Base-by-base conservation (phyloP, 2,113 vertebrate genomes). In the Meriones unguiculatus region DNA sequence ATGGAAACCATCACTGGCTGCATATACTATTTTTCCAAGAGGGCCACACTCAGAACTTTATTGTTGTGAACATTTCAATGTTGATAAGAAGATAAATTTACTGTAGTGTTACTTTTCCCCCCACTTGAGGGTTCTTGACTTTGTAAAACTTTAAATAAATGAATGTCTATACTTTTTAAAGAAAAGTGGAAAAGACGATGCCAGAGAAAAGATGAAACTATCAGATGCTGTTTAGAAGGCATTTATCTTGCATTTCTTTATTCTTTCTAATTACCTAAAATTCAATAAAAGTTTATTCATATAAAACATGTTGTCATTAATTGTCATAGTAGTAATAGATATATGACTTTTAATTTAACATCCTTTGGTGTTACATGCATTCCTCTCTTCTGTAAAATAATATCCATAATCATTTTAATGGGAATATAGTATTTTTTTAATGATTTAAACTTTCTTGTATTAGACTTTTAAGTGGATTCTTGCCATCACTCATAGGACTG, bases 241-340 rank as follows among this genome's bases (percentile, higher is more conserved):
- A 91, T 96, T 97, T 97, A 95, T 98, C 98, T 98, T 98, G 96
- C 97, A 98, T 98, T 98, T 98, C 98, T 98, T 98, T 98, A 98
- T 98, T 98, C 98, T 99, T 99, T 99, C 98, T 98, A 99, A 98
- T 98, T 97, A 98, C 98, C 98, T 98, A 98, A 98, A 98, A 98
- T 97, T 98, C 98, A 99, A 99, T 99, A 98, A 99, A 99, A 98
- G 54, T 98, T 98, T 98, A 98, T 99, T 99, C 98, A 97, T 99
- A 98, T 98, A 98, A 98, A 98, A 96, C 93, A 96, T 65, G 77
- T 96, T 96, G 95, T 97, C 91, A 32, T 97, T 96, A 80, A 65
- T 97, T 97, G 32, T 93, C 41, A 32, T 41, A 41, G 67, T 91
- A 54, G 62, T 93, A 64, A 67, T 90, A 41, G 77, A 77, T 67